Base-by-base conservation (phyloP, 1,140 invertebrate species). In the Cherax quadricarinatus region DNA sequence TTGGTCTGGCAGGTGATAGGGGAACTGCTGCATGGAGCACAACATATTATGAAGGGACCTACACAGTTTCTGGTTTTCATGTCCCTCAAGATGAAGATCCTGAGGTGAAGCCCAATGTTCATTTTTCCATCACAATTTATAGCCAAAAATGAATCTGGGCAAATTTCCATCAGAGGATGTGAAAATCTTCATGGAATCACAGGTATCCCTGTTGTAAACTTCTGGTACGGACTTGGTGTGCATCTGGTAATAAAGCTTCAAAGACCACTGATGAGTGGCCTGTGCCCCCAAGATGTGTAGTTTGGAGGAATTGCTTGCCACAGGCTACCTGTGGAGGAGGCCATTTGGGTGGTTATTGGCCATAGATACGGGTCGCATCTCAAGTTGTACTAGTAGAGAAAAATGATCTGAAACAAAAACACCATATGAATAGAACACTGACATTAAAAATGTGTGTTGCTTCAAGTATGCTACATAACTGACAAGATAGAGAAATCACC, bases 371-470 rank as follows among this genome's bases (percentile, higher is more conserved):
- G 96, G 96, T 48, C 95, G 96, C 97, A 99, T 97, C 96, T 99
- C 98, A 94, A 99, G 96, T 95, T 99, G 98, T 60, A 99, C 98
- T 94, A 99, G 96, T 86, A 99, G 96, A 81, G 98, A 98, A 96
- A 99, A 99, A 96, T 99, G 99, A 96, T 99, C 99, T 96, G 96
- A 41, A 95, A 96, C 49, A 21, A 12, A 57, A 30, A 66, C 1
- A 81, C 9, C 41, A 30, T 70, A 30, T 10, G 10, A 24, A 18
- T 48, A 78, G 7, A 86, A 66, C 2, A 41, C 30, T 41, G 30
- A 81, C 48, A 88, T 62, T n/a, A 82, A 24, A 49, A 48, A 88
- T 73, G 53, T 12, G 1, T 7, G 9, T 21, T 49, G n/a, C 51
- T 41, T 41, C 2, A 41, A 41, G 30, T 41, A 41, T 41, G 30